These are phyloP conservation scores for Schizotus pectinicornis DNA, from an alignment of 2,888 invertebrate genomes.

Conservation along the genomic window DNA sequence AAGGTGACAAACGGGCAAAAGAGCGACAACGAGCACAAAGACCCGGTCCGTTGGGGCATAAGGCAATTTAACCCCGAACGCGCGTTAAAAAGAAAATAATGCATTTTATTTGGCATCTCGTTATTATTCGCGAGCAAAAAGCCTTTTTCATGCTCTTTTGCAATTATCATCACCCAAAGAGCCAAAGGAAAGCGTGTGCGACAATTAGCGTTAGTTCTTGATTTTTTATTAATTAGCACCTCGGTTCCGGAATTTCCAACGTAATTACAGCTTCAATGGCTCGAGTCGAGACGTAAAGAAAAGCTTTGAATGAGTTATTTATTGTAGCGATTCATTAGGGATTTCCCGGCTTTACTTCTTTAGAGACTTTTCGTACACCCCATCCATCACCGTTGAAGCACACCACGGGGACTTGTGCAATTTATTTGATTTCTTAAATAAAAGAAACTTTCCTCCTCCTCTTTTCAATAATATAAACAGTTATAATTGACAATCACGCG, in stretches of 20 bases:
- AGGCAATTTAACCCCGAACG: no score
- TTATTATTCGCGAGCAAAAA: no score
- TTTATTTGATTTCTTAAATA: conserved; percentile 28
- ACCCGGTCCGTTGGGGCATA: no score
- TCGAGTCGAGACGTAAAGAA: conserved; percentile 7
- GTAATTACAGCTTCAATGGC: conserved; percentile 2
- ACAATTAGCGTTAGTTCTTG: no score
- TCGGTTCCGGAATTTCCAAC: background rate
- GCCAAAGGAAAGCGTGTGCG: no score
- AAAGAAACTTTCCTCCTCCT: conserved; percentile 4
- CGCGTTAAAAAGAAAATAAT: no score
- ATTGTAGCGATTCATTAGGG: conserved; percentile 30
- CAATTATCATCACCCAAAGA: no score
- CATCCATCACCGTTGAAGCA: conserved; percentile 29
- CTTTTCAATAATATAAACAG: conserved; percentile 7
- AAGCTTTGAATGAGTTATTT: conserved; percentile 29
- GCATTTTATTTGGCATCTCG: no score
- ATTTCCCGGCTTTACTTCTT: conserved; percentile 26
- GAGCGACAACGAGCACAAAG: no score
- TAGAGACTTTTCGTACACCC: conserved; percentile 22
- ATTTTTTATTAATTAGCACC: no score
- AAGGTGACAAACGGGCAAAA: no score
- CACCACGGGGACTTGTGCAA: conserved; percentile 28
- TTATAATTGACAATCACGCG: background rate
- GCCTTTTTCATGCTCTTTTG: no score